Percentiles rank a stretch among this genome's conserved stretches.
These are phyloP conservation scores for Aurelia sp. DNA, from an alignment of 30 jellyfish, hydroid and myxozoan species.

Conservation along the genomic window DNA sequence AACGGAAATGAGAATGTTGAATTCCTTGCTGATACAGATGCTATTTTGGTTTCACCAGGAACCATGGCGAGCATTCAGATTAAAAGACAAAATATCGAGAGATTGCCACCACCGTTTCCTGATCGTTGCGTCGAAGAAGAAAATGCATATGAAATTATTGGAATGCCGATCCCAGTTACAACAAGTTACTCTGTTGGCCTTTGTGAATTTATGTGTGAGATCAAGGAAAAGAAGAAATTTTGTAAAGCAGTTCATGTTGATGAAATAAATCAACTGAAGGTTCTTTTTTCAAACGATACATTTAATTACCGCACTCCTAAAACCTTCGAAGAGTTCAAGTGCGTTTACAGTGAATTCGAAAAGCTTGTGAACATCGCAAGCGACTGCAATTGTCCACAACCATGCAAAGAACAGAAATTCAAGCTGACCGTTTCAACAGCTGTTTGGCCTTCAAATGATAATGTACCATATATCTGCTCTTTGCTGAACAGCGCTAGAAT, in stretches of 20 bases:
- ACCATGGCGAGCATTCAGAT: neutral
- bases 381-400: slow-evolving; percentile 36
- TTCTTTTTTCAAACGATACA: neutral
- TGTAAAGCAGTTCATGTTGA: neutral
- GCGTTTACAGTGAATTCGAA: neutral
- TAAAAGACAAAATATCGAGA: neutral
- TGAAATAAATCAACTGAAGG: neutral
- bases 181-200: neutral
- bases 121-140: neutral
- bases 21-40: neutral
- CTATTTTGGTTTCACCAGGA: slow-evolving; percentile 1
- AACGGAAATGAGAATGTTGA: neutral
- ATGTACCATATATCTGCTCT: neutral
- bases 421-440: slow-evolving; percentile 10
- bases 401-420: slow-evolving; percentile 42
- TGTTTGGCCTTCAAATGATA: slow-evolving; percentile 25
- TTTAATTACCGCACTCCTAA: neutral
- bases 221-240: neutral
- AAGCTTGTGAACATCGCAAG: neutral
- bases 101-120: neutral
- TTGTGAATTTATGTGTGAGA: neutral
- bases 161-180: neutral
- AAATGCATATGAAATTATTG: neutral
- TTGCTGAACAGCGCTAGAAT: too few species aligned
- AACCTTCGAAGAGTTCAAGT: neutral